Percentiles rank a stretch among this genome's conserved stretches.
phyloP scores from a whole-genome alignment of 2,797 vertebrate genomes.

The Xenops minutus region DNA sequence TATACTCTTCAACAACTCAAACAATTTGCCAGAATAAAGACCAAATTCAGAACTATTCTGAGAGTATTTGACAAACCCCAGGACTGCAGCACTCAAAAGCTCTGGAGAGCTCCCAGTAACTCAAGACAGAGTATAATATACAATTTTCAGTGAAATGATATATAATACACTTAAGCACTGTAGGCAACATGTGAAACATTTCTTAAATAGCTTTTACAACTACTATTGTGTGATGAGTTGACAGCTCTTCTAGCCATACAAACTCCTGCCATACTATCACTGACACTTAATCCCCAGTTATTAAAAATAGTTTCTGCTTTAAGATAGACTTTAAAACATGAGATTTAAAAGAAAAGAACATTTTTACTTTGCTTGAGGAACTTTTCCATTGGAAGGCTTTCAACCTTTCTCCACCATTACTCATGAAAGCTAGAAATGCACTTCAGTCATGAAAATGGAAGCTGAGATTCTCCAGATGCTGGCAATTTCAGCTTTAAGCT shows the following conservation, averaged over 20 bases:
- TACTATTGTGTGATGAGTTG: not conserved
- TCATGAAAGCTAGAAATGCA: not conserved
- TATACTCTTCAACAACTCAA: not conserved
- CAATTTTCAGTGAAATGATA: not conserved
- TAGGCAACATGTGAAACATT: not conserved
- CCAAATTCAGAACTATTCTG: not conserved
- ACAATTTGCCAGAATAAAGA: not conserved
- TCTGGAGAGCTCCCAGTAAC: not conserved
- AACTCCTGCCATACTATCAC: not conserved
- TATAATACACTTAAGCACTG: not conserved
- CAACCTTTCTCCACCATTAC: not conserved
- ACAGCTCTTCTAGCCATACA: not conserved
- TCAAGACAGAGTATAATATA: rapidly evolving
- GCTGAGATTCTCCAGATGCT: not conserved
- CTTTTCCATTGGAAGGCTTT: not conserved
- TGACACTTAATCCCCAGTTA: not conserved
- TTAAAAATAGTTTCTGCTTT: not conserved
- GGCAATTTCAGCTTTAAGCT: not conserved
- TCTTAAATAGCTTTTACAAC: not conserved
- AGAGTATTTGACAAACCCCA: not conserved
- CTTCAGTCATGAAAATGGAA: not conserved
- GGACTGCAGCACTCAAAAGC: not conserved
- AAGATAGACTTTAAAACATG: not conserved
- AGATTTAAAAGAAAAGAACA: not conserved
- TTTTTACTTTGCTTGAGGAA: not conserved